phyloP scores from a whole-genome alignment of 2,888 invertebrate genomes.

The Caenorhabditis zanzibari region DNA sequence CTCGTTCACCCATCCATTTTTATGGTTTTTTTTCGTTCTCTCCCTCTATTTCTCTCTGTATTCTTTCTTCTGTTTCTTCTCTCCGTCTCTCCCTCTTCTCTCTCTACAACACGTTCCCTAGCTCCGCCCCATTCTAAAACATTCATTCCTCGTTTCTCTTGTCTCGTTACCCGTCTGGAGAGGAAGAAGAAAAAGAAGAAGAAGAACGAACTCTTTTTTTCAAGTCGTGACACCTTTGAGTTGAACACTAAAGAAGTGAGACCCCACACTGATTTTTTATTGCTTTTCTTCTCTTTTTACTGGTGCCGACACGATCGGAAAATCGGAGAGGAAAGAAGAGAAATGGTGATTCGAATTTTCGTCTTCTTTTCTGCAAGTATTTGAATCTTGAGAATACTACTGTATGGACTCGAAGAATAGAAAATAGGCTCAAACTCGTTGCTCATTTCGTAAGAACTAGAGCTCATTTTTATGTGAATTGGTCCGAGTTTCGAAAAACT shows the following conservation, averaged over 20 bases:
- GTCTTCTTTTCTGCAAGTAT: not conserved
- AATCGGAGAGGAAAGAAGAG: not conserved
- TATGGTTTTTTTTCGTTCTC: constrained; percentile 18
- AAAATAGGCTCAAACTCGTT: not conserved
- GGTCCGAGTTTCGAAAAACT: not conserved
- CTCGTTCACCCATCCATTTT: constrained; percentile 32
- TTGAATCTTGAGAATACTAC: too few species aligned
- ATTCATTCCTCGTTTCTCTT: constrained; percentile 20
- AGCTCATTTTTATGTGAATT: not conserved
- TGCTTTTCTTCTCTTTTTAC: constrained; percentile 34
- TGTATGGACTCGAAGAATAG: not conserved
- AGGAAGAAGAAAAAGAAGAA: constrained; percentile 3
- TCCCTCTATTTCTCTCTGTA: constrained; percentile 3
- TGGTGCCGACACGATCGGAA: constrained; percentile 25
- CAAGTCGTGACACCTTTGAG: constrained; percentile 42
- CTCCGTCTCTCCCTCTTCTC: not conserved
- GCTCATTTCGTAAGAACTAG: constrained; percentile 14
- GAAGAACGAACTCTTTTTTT: constrained; percentile 25
- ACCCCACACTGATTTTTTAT: constrained; percentile 51
- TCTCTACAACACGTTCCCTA: constrained; percentile 17
- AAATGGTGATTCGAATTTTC: constrained; percentile 11
- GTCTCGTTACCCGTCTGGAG: not conserved
- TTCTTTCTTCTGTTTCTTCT: not conserved
- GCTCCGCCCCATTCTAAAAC: constrained; percentile 47
- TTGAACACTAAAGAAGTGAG: constrained; percentile 25